A percentile compares a stretch with the other conserved stretches of the same genome.
Conservation (phyloP, 2,797 vertebrate species). For the Hypotaenidia philippensis region DNA sequence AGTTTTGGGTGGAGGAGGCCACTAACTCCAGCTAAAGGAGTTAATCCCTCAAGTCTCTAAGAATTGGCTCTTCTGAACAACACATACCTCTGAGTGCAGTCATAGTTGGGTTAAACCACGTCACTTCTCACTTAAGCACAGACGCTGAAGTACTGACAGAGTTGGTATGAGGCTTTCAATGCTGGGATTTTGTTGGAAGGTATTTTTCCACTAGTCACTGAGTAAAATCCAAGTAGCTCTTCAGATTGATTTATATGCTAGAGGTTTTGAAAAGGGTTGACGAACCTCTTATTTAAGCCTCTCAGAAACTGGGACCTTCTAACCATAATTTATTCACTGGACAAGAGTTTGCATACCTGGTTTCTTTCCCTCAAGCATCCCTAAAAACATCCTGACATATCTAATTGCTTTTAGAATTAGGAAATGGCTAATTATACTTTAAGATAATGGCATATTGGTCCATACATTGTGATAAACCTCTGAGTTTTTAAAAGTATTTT, state of each 20-base stretch:
- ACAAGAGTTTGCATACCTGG: background rate
- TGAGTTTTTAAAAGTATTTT: background rate
- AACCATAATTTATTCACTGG: background rate
- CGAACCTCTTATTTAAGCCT: background rate
- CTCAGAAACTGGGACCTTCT: background rate
- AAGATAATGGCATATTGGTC: background rate
- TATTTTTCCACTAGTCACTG: conserved; percentile 4
- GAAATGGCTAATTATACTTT: conserved; percentile 36
- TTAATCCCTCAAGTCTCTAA: background rate
- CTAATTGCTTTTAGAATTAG: conserved; percentile 34
- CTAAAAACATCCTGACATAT: background rate
- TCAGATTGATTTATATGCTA: background rate
- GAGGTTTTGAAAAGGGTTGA: background rate
- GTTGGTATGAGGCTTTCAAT: background rate
- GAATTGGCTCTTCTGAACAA: background rate
- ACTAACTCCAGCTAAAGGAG: background rate
- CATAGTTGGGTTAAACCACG: background rate
- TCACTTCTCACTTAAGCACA: background rate
- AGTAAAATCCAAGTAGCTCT: background rate
- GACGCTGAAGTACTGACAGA: background rate
- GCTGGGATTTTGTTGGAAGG: background rate
- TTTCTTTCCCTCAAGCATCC: background rate
- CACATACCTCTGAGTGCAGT: background rate
- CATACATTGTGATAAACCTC: conserved; percentile 1
- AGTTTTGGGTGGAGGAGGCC: conserved; percentile 8